phyloP scores from a whole-genome alignment of 2,797 vertebrate species.

The Pantherophis vulpinus region DNA sequence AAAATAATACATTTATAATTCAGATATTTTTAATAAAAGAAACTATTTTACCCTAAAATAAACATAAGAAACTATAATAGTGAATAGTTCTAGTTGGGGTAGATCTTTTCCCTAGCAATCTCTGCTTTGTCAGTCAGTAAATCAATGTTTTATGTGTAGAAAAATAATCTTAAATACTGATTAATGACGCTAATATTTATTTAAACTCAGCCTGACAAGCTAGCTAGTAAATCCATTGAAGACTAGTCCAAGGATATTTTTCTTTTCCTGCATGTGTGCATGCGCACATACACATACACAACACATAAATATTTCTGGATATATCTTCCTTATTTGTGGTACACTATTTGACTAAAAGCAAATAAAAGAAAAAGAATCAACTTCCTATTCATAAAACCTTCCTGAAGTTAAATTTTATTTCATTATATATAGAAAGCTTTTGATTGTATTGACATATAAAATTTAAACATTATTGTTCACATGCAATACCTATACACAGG shows the following conservation, averaged over 20 bases:
- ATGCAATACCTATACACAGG: neutral
- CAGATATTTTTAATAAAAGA: conserved; percentile 45
- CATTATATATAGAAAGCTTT: neutral
- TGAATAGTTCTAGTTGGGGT: neutral
- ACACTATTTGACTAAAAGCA: neutral
- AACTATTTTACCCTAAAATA: conserved; percentile 26
- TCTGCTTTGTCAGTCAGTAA: neutral
- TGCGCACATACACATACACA: neutral
- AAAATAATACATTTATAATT: conserved; percentile 50
- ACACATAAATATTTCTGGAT: neutral
- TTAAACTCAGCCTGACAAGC: neutral
- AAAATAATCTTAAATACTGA: neutral
- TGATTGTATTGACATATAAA: neutral
- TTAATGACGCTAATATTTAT: neutral
- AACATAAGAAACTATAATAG: conserved; percentile 14
- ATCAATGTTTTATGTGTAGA: neutral
- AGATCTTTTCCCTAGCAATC: neutral
- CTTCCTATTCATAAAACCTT: neutral
- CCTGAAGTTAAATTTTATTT: neutral
- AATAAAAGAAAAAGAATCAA: neutral
- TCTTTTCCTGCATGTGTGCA: neutral
- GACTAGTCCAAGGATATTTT: neutral
- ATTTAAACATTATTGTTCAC: neutral
- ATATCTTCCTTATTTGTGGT: neutral
- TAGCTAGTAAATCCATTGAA: neutral